Evolutionary conservation across 2,113 vertebrate genomes (phyloP).

Genomic region (Ophthalmolycus amberensis): DNA sequence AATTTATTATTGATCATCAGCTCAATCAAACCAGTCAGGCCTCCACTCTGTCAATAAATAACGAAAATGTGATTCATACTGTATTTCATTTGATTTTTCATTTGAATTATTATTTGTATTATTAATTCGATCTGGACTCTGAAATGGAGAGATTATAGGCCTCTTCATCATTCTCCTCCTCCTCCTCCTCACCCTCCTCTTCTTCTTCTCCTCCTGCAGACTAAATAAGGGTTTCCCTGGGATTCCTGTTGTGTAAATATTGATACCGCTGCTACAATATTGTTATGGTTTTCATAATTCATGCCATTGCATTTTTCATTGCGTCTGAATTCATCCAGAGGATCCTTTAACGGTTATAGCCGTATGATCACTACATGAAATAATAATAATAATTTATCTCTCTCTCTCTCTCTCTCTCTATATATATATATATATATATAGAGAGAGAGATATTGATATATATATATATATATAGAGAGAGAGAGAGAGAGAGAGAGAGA

Average conservation of each 20-base stretch:
- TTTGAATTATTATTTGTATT: neutral
- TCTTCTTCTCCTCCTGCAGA: neutral
- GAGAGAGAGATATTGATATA: too few species aligned
- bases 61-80: neutral
- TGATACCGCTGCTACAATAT: conserved; percentile 71
- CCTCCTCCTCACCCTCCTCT: neutral
- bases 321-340: conserved; percentile 33
- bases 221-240: conserved; percentile 53
- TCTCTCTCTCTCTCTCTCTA: too few species aligned
- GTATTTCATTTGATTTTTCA: neutral
- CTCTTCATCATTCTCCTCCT: neutral
- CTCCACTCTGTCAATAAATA: neutral
- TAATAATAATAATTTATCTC: neutral
- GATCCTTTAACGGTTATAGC: conserved; percentile 14
- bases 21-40: neutral
- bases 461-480: too few species aligned
- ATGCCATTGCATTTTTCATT: conserved; percentile 76
- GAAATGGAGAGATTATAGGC: neutral
- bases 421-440: too few species aligned
- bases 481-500: too few species aligned
- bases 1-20: conserved; percentile 21
- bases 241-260: conserved; percentile 72
- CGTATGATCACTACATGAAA: neutral
- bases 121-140: neutral
- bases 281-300: conserved; percentile 76